Evolutionary conservation across 2,888 invertebrate genomes (phyloP).

Genomic region (Punctoribates punctum): DNA sequence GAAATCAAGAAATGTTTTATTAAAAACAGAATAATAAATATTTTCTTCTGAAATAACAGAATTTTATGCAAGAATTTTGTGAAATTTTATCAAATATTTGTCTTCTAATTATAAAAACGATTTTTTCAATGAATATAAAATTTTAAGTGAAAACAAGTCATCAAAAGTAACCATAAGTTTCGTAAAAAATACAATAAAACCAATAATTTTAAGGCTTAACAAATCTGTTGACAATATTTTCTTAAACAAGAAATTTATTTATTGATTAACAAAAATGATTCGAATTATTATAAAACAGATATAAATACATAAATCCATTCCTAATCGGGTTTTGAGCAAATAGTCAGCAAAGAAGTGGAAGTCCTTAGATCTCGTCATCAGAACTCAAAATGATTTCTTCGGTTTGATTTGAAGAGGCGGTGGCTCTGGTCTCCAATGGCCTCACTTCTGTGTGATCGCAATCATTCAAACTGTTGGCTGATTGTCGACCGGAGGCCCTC

Average conservation of each 20-base stretch:
- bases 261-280: too few relatives aligned
- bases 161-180: neutral
- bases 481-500: neutral
- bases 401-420: neutral
- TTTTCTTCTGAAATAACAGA: neutral
- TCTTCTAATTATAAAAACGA: too few relatives aligned
- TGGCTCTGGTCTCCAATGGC: neutral
- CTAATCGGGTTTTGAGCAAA: neutral
- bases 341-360: too few relatives aligned
- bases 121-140: too few relatives aligned
- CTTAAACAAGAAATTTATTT: too few relatives aligned
- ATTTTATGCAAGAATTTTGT: neutral
- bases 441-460: neutral
- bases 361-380: too few relatives aligned
- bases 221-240: too few relatives aligned
- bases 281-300: too few relatives aligned
- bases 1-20: neutral
- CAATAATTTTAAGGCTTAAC: too few relatives aligned
- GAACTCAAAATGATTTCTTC: conserved; percentile 4
- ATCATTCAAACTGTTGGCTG: neutral
- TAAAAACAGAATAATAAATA: neutral
- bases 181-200: neutral
- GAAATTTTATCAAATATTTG: neutral
- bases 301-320: too few relatives aligned
- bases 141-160: neutral